phyloP scores from a whole-genome alignment of 2,113 vertebrate genomes.

The Burhinus bistriatus region DNA sequence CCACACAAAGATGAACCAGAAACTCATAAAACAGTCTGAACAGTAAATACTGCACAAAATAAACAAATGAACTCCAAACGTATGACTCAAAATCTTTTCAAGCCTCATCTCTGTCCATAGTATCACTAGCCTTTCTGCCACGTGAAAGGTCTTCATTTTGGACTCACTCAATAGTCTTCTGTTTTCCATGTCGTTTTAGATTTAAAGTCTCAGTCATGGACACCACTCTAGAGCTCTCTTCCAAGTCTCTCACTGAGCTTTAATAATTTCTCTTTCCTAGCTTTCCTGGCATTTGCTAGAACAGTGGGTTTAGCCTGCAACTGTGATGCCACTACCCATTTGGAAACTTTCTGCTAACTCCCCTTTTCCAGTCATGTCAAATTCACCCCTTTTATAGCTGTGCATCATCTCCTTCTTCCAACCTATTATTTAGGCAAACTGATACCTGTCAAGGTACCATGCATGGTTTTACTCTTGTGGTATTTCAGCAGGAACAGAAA shows the following conservation, averaged over 20 bases:
- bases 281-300: neutral
- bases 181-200: neutral
- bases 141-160: neutral
- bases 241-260: neutral
- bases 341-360: neutral
- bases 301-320: neutral
- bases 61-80: neutral
- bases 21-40: neutral
- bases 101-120: neutral
- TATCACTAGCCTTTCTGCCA: neutral
- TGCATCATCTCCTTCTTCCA: neutral
- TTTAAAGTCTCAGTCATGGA: neutral
- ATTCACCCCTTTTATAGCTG: neutral
- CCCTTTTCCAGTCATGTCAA: neutral
- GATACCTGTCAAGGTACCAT: neutral
- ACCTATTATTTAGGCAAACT: neutral
- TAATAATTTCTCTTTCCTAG: neutral
- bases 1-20: neutral
- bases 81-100: neutral
- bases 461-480: neutral
- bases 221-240: neutral
- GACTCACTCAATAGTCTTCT: neutral
- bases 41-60: neutral
- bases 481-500: neutral
- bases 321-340: neutral